Conservation (phyloP, 2,797 vertebrate species). For the Borostomias antarcticus region DNA sequence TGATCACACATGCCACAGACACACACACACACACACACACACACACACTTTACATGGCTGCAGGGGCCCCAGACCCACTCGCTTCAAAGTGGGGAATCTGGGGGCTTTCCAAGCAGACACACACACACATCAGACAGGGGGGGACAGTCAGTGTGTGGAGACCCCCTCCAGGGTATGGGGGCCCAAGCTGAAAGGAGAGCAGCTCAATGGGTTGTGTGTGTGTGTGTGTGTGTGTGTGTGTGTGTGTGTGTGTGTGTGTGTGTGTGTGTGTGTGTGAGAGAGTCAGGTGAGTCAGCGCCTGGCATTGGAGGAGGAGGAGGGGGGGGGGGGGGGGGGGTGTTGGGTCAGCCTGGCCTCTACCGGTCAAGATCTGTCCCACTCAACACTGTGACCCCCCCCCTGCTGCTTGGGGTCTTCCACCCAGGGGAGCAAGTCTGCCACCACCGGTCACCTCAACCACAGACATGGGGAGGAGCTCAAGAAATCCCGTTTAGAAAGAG, state of each 20-base stretch:
- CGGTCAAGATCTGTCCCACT: constrained; percentile 20
- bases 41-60: constrained; percentile 19
- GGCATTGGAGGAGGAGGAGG: too few relatives aligned
- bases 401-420: neutral
- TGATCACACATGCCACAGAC: constrained; percentile 28
- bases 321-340: too few relatives aligned
- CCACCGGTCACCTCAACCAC: too few relatives aligned
- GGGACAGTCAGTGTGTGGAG: too few relatives aligned
- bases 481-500: too few relatives aligned
- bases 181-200: too few relatives aligned
- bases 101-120: constrained; percentile 54
- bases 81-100: constrained; percentile 26
- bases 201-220: too few relatives aligned
- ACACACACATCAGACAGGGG: neutral
- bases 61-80: constrained; percentile 37
- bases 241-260: neutral
- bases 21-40: constrained; percentile 27
- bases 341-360: constrained; percentile 5
- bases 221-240: neutral
- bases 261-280: neutral
- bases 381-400: constrained; percentile 16
- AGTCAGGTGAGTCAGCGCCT: too few relatives aligned
- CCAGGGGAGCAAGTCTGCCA: too few relatives aligned
- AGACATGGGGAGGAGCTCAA: too few relatives aligned
- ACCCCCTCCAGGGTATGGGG: too few relatives aligned